phyloP scores from a whole-genome alignment of 2,888 invertebrate species.

The Cheilosia urbana region DNA sequence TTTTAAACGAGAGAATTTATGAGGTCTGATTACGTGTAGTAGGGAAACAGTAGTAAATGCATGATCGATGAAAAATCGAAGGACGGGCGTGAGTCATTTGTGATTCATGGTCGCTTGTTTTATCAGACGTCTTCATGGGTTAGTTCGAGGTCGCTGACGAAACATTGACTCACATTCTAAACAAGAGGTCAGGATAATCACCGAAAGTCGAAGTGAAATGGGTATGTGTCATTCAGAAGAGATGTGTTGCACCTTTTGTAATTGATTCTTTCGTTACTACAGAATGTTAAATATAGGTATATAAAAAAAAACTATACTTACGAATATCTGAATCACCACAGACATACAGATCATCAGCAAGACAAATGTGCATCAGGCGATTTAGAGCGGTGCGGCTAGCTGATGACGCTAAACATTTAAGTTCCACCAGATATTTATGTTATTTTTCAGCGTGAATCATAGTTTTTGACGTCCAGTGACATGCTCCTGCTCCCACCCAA shows the following conservation, averaged over 20 bases:
- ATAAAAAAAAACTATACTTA: too few relatives aligned
- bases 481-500: too few relatives aligned
- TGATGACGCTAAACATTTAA: too few relatives aligned
- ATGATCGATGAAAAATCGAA: constrained; percentile 44
- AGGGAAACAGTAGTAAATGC: constrained; percentile 14
- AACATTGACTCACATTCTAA: constrained; percentile 65
- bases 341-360: too few relatives aligned
- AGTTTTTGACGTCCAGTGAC: too few relatives aligned
- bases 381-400: too few relatives aligned
- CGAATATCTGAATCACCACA: too few relatives aligned
- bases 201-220: constrained; percentile 25
- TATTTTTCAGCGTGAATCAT: too few relatives aligned
- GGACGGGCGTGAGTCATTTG: constrained; percentile 54
- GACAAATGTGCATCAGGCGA: too few relatives aligned
- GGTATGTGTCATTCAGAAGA: constrained; percentile 54
- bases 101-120: constrained; percentile 60
- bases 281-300: too few relatives aligned
- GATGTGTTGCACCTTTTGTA: background rate
- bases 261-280: too few relatives aligned
- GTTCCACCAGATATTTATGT: too few relatives aligned
- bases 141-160: constrained; percentile 49
- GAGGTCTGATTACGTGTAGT: constrained; percentile 10
- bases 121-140: constrained; percentile 49
- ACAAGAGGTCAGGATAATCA: constrained; percentile 55
- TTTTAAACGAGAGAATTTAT: constrained; percentile 4